Evolutionary conservation across 92 coral and sea anemone species (phyloP).

Genomic region (Isaurus tuberculatus): DNA sequence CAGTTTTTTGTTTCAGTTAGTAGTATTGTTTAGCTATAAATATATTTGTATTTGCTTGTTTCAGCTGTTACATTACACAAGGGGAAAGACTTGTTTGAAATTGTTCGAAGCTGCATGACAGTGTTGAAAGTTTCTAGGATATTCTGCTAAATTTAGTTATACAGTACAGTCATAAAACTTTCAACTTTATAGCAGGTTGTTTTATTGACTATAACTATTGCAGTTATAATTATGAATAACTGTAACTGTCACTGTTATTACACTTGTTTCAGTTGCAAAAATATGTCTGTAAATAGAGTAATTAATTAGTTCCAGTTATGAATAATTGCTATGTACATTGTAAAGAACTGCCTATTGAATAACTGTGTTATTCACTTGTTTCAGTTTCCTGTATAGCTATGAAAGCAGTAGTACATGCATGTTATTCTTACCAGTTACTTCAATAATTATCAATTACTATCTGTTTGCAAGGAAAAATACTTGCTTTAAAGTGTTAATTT

Average conservation of each 20-base stretch:
- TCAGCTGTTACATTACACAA: slow-evolving; percentile 29
- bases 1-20: slow-evolving; percentile 26
- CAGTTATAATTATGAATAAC: slow-evolving; percentile 32
- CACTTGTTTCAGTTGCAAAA: slow-evolving; percentile 44
- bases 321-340: slow-evolving; percentile 15
- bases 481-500: slow-evolving; percentile 44
- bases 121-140: slow-evolving; percentile 29
- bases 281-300: slow-evolving; percentile 32
- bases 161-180: neutral
- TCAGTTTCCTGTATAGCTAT: slow-evolving; percentile 33
- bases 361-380: too few relatives aligned
- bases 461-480: slow-evolving; percentile 34
- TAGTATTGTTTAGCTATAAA: slow-evolving; percentile 36
- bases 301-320: slow-evolving; percentile 41
- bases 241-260: slow-evolving; percentile 37
- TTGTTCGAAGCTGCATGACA: slow-evolving; percentile 30
- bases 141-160: slow-evolving; percentile 37
- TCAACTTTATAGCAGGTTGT: slow-evolving; percentile 26
- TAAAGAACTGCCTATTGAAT: slow-evolving; percentile 1
- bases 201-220: slow-evolving; percentile 27
- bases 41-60: slow-evolving; percentile 10
- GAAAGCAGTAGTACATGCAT: slow-evolving; percentile 35
- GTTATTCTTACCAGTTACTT: slow-evolving; percentile 38
- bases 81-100: slow-evolving; percentile 8
- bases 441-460: slow-evolving; percentile 25